phyloP scores from a whole-genome alignment of 2,888 invertebrate genomes.

The Drosophila affinis region DNA sequence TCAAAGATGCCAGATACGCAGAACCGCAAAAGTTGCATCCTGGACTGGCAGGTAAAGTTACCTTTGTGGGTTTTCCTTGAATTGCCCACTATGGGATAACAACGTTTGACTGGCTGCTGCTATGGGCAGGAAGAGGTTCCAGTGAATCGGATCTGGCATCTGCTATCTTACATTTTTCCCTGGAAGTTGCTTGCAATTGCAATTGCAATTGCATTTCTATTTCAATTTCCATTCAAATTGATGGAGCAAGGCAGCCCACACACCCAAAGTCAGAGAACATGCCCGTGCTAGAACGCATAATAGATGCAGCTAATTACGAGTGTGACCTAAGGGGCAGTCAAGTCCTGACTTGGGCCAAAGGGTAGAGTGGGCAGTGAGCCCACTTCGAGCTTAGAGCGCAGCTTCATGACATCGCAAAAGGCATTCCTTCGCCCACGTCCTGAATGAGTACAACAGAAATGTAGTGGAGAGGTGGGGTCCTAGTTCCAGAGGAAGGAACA shows the following conservation, averaged over 20 bases:
- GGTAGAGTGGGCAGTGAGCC: not conserved
- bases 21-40: not conserved
- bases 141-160: not conserved
- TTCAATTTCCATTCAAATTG: not conserved
- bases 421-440: too few species aligned
- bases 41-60: not conserved
- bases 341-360: not conserved
- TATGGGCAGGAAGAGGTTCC: too few species aligned
- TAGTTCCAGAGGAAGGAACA: too few species aligned
- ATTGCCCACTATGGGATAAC: not conserved
- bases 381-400: not conserved
- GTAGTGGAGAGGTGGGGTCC: too few species aligned
- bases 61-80: not conserved
- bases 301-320: not conserved
- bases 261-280: not conserved
- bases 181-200: not conserved
- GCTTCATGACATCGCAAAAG: not conserved
- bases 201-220: constrained; percentile 7
- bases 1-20: not conserved
- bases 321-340: not conserved
- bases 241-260: not conserved
- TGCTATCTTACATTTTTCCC: not conserved
- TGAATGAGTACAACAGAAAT: too few species aligned
- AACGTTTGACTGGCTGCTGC: too few species aligned
- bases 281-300: not conserved